phyloP scores from a whole-genome alignment of 2,797 vertebrate species.

The Micrastur ruficollis region DNA sequence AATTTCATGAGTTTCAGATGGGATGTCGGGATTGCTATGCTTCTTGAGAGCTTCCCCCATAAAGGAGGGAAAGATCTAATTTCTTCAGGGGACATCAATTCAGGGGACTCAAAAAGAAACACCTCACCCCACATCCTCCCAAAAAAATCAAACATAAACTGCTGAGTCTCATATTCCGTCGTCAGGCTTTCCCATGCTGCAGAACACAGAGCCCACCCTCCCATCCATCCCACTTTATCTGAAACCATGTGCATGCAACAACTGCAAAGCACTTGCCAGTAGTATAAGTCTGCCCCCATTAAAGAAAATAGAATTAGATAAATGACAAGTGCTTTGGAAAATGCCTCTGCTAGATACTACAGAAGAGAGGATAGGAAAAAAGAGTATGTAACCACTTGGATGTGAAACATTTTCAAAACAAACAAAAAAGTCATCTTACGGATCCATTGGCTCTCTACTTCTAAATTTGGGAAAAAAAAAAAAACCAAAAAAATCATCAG shows the following conservation, averaged over 20 bases:
- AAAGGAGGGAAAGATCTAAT: not conserved
- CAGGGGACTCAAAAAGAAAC: not conserved
- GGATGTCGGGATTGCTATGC: not conserved
- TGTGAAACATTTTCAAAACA: not conserved
- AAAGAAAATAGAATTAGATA: not conserved
- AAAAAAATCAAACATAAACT: not conserved
- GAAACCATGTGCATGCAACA: not conserved
- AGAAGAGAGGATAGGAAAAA: not conserved
- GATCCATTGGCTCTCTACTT: not conserved
- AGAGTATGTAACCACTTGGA: not conserved
- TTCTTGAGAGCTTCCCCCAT: not conserved
- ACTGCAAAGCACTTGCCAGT: not conserved
- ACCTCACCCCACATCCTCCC: not conserved
- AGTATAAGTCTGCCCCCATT: not conserved
- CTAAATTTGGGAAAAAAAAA: not conserved
- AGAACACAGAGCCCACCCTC: not conserved
- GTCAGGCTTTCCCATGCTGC: not conserved
- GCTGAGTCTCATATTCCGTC: not conserved
- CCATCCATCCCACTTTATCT: not conserved
- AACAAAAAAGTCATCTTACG: not conserved
- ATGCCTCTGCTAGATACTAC: not conserved
- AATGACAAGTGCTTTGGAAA: conserved; percentile 6
- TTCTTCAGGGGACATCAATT: not conserved
- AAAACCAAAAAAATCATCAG: not conserved
- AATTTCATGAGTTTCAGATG: not conserved